A percentile compares a stretch with the other conserved stretches of the same genome.
These are phyloP conservation scores for Macroramphosus scolopax DNA, from an alignment of 2,797 vertebrate genomes.

Conservation along the genomic window DNA sequence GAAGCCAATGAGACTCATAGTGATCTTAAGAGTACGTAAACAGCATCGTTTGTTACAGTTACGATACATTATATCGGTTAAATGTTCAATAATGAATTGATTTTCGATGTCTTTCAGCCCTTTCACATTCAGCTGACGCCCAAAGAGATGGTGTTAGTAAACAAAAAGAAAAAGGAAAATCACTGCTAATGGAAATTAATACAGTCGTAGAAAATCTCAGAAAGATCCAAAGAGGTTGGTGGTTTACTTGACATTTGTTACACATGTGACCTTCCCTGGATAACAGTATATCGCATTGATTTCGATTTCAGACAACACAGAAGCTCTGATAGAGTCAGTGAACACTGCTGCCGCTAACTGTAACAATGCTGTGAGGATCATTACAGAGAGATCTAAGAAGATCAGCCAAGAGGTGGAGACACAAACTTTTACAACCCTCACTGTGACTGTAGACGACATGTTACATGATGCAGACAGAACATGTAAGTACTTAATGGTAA, in stretches of 20 bases:
- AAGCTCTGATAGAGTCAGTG: slow-evolving; percentile 64
- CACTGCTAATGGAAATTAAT: slow-evolving; percentile 61
- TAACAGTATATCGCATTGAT: neutral
- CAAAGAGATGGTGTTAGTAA: slow-evolving; percentile 61
- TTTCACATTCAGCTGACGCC: slow-evolving; percentile 58
- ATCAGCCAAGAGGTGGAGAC: slow-evolving; percentile 77
- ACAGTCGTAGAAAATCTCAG: slow-evolving; percentile 59
- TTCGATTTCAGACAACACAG: slow-evolving; percentile 72
- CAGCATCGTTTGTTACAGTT: neutral
- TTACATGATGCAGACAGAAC: slow-evolving; percentile 76
- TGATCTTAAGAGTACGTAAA: slow-evolving; percentile 72
- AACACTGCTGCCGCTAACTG: slow-evolving; percentile 70
- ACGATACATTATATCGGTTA: neutral
- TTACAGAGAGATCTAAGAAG: slow-evolving; percentile 72
- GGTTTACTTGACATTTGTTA: neutral
- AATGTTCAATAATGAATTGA: neutral
- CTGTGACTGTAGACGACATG: slow-evolving; percentile 62
- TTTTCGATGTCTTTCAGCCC: slow-evolving; percentile 57
- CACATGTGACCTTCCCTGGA: neutral
- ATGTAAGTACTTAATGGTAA: slow-evolving; percentile 57
- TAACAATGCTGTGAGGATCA: slow-evolving; percentile 53
- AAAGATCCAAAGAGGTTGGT: slow-evolving; percentile 79
- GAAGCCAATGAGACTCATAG: slow-evolving; percentile 71
- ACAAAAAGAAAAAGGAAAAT: slow-evolving; percentile 65
- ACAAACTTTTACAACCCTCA: slow-evolving; percentile 48